phyloP scores from a whole-genome alignment of 1,140 invertebrate genomes.

The Zaprionus ghesquierei region DNA sequence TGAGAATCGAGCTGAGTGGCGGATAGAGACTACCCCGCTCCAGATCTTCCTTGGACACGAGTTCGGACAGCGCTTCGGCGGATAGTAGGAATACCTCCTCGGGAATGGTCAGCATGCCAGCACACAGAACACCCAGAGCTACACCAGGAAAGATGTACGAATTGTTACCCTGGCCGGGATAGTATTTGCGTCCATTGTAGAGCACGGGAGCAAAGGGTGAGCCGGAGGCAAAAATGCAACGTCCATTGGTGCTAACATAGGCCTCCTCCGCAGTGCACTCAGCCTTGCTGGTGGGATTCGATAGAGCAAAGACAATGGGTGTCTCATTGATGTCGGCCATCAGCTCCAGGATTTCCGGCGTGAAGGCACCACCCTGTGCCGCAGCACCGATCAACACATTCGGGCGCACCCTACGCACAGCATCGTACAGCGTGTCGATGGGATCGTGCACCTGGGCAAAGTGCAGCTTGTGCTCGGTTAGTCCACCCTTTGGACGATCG shows the following conservation, averaged over 20 bases:
- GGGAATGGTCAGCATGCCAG: slow-evolving; percentile 92
- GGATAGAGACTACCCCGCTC: slow-evolving; percentile 96
- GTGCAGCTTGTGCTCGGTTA: slow-evolving; percentile 88
- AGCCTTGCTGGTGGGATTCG: slow-evolving; percentile 97
- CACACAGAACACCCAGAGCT: slow-evolving; percentile 92
- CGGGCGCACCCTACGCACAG: slow-evolving; percentile 91
- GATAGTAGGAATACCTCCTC: slow-evolving; percentile 95
- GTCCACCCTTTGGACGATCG: slow-evolving; percentile 87
- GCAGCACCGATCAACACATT: slow-evolving; percentile 95
- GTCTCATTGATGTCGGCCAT: slow-evolving; percentile 88
- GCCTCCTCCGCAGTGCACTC: slow-evolving; percentile 98
- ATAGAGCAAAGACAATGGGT: slow-evolving; percentile 95
- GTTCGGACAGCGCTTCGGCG: slow-evolving; percentile 91
- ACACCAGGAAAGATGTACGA: slow-evolving; percentile 98
- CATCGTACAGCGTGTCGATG: slow-evolving; percentile 89
- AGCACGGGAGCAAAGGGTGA: slow-evolving; percentile 94
- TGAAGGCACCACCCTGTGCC: slow-evolving; percentile 95
- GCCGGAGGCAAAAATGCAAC: slow-evolving; percentile 94
- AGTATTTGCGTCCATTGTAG: slow-evolving; percentile 89
- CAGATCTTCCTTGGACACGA: slow-evolving; percentile 92
- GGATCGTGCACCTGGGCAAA: slow-evolving; percentile 92
- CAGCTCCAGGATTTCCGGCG: slow-evolving; percentile 89
- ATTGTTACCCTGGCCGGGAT: slow-evolving; percentile 98
- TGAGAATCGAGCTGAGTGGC: slow-evolving; percentile 92
- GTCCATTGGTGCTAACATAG: slow-evolving; percentile 89